Base-by-base conservation (phyloP, 1,140 invertebrate species). In the Drosophila elegans region DNA sequence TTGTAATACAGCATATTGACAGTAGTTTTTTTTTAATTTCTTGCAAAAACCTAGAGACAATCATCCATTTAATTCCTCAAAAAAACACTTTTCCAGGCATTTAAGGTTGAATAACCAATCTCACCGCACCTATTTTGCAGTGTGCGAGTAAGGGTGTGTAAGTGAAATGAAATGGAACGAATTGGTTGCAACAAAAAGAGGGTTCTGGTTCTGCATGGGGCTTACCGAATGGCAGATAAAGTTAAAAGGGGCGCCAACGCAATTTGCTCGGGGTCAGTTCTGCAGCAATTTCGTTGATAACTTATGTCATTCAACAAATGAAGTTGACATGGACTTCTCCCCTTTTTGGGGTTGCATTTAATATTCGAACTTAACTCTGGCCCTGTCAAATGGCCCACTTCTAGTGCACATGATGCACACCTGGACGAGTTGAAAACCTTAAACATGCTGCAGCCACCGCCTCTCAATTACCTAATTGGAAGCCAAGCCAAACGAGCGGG, bases 291-390 rank as follows among this genome's bases (percentile, higher is more conserved):
- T 79, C 78, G 72, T 88, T 88, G 83, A 88, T 88, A 88, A 83
- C 83, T 88, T 88, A 88, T 88, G 79, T 77, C 83, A 78, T 88
- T 83, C 79, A 88, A 88, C 75, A 88, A 88, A 88, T 88, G 83
- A 88, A 88, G 83, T 88, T 88, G 79, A 88, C 83, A 79, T 88
- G 83, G 63, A 45, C 3, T 34, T 29, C 39, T 7, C 6, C n/a
- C 39, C 41, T 55, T 16, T 55, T 68, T 74, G 36, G 60, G 45
- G 63, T 45, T 85, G 81, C 62, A 85, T 84, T 84, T 80, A 80
- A 77, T 80, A 74, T 80, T 77, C 62, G 54, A 62, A 86, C 63
- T 81, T 86, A 86, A 86, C 82, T 78, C 71, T 80, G 74, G 77
- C 60, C 81, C 76, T 85, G 80, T 71, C 72, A 80, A 83, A 80